A percentile compares a stretch with the other conserved stretches of the same genome.
These are phyloP conservation scores for Calypte anna DNA, from an alignment of 2,113 vertebrate species.

Conservation along the genomic window DNA sequence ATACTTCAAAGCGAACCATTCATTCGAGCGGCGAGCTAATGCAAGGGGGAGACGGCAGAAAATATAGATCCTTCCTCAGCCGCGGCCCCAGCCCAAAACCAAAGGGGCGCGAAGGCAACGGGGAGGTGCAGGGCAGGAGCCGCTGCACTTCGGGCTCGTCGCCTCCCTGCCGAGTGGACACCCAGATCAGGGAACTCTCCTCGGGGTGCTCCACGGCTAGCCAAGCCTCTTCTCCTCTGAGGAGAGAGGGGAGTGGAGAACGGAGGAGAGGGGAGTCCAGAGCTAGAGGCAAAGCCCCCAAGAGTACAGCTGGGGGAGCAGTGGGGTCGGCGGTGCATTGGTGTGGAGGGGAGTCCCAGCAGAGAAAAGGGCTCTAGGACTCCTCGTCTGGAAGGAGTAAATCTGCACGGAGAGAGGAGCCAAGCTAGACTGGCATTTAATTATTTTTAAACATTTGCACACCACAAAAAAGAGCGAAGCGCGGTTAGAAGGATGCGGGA, in stretches of 20 bases:
- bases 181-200: background rate
- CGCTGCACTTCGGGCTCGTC: background rate
- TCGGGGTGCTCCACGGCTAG: background rate
- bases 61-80: constrained; percentile 13
- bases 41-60: background rate
- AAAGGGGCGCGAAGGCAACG: background rate
- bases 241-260: background rate
- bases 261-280: background rate
- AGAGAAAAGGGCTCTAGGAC: background rate
- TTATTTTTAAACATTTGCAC: background rate
- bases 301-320: background rate
- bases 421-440: background rate
- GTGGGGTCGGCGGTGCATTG: background rate
- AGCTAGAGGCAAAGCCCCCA: background rate
- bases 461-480: background rate
- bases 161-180: background rate
- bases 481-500: background rate
- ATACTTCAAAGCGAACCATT: constrained; percentile 80
- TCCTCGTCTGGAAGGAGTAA: background rate
- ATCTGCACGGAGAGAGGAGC: background rate
- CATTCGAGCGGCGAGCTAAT: constrained; percentile 69
- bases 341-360: background rate
- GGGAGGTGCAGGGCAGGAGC: background rate
- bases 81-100: background rate
- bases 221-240: background rate